Evolutionary conservation across 1,140 invertebrate genomes (phyloP), one percentile per base, ranked within the genome.

Genomic region (Pseudomyrmex flavicornis): DNA sequence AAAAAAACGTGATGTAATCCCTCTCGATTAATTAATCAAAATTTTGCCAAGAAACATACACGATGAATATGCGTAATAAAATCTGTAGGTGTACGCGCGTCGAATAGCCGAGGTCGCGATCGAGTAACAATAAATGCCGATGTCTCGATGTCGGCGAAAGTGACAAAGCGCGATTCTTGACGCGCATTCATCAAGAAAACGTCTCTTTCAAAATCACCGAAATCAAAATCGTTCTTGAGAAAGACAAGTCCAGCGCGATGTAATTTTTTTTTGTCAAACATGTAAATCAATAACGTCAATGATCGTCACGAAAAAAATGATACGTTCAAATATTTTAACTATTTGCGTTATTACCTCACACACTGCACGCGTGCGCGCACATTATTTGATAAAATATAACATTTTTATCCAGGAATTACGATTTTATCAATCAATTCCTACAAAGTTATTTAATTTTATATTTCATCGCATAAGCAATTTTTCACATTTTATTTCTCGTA

Each of bases 91-190:
- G 56, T 58, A 58, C 7, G 15, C 26, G 26, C 63, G 13, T 86
- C 20, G 70, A 87, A 84, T 82, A 86, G 87, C 83, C 75, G 84
- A 87, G 73, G 68, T 82, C 69, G 84, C 82, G 84, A 89, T 82
- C 84, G 84, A 83, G 87, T 88, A 87, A 91, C 91, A 92, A 93
- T 91, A 89, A 91, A 85, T 85, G 86, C 77, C 89, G 2, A 26
- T 26, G 90, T 35, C 35, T 90, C 88, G 86, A 92, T 88, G 86
- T 87, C 88, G 90, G 88, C 79, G 66, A 62, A 88, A 88, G 90
- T 86, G 35, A 89, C 92, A 93, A 94, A 93, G 93, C 93, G 93
- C 88, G 91, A 91, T 92, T 87, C 85, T 82, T 59, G 59, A 44
- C n/a, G 46, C 65, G 80, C n/a, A 35, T 35, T 35, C 35, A 7